Percentiles rank a stretch among this genome's conserved stretches.
Conservation (phyloP, 2,113 vertebrate species). For the Engraulis encrasicolus region DNA sequence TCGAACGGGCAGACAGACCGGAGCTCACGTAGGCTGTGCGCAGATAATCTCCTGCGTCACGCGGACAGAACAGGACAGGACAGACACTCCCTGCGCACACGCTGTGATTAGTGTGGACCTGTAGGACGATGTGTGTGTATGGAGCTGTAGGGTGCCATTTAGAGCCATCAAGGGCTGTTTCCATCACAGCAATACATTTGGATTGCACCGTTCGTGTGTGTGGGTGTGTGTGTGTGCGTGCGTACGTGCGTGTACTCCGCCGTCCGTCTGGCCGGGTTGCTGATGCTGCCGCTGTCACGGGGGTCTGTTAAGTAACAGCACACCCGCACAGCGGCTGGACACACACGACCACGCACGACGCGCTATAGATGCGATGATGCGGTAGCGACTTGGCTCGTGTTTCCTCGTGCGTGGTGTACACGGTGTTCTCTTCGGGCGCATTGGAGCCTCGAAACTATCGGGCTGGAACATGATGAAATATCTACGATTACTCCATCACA, state of each 20-base stretch:
- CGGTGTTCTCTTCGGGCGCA: neutral
- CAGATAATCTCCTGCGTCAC: neutral
- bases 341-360: too few relatives aligned
- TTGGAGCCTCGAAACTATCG: too few relatives aligned
- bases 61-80: neutral
- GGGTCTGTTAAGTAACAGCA: neutral
- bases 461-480: too few relatives aligned
- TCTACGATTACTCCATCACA: too few relatives aligned
- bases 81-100: neutral
- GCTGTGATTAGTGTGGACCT: neutral
- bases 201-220: neutral
- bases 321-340: too few relatives aligned
- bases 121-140: too few relatives aligned
- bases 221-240: neutral
- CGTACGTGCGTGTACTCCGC: neutral
- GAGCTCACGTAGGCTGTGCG: neutral
- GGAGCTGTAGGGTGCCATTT: too few relatives aligned
- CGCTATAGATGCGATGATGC: neutral
- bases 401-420: neutral
- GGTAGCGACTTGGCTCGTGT: neutral
- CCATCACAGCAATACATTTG: neutral
- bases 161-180: neutral
- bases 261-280: neutral
- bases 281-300: neutral
- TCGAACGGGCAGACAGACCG: neutral